Evolutionary conservation across 92 coral and sea anemone species (phyloP).

Genomic region (Anthopleura xanthogrammica): DNA sequence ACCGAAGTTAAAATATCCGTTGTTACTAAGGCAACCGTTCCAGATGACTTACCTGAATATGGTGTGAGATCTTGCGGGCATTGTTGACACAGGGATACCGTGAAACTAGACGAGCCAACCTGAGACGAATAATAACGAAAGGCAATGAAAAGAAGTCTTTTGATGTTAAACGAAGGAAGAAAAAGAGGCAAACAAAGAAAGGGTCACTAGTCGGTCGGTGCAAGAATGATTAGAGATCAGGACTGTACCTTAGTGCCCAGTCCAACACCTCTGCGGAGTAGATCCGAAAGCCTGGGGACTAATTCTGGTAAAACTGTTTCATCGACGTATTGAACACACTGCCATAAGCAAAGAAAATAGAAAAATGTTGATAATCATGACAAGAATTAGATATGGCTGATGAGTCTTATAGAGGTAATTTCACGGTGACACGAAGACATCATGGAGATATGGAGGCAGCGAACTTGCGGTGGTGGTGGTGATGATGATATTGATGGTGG

Average conservation of each 20-base stretch:
- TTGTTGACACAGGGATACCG: constrained; percentile 90
- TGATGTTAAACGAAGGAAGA: not conserved
- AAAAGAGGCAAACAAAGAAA: not conserved
- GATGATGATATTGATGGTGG: not conserved
- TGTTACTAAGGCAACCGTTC: not conserved
- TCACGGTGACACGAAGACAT: too few species aligned
- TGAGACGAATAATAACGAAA: constrained; percentile 2
- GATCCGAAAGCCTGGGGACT: constrained; percentile 85
- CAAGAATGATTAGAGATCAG: not conserved
- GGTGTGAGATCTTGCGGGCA: constrained; percentile 84
- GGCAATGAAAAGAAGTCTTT: too few species aligned
- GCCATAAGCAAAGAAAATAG: not conserved
- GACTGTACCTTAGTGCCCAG: constrained; percentile 84
- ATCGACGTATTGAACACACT: constrained; percentile 96
- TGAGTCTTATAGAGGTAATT: not conserved
- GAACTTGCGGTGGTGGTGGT: not conserved
- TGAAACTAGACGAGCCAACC: constrained; percentile 92
- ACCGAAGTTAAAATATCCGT: too few species aligned
- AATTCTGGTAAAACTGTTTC: constrained; percentile 83
- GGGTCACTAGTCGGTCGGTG: not conserved
- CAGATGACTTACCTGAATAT: constrained; percentile 60
- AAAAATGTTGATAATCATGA: not conserved
- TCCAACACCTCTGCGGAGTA: constrained; percentile 90
- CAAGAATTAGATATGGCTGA: not conserved
- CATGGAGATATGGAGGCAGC: too few species aligned